These are phyloP conservation scores for Gnathonemus echidnorhynchus DNA, from an alignment of 2,113 vertebrate genomes.

Conservation along the genomic window DNA sequence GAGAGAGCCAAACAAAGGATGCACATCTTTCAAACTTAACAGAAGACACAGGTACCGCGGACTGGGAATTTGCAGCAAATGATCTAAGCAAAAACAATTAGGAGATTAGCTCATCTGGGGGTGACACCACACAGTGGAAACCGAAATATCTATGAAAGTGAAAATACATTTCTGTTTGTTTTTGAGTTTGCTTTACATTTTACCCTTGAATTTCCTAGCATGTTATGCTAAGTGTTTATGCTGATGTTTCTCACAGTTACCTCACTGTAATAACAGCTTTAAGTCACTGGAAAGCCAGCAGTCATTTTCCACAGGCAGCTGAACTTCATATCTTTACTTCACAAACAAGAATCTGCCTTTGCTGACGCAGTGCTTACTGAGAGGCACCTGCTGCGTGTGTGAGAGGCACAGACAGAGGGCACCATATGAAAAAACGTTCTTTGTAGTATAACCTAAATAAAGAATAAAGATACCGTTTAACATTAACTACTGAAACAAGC, in stretches of 20 bases:
- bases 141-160: not conserved
- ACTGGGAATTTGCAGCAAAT: not conserved
- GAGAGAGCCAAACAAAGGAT: not conserved
- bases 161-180: not conserved
- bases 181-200: not conserved
- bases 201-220: not conserved
- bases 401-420: not conserved
- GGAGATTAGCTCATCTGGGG: not conserved
- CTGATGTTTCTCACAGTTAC: not conserved
- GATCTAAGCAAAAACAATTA: not conserved
- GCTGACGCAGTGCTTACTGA: not conserved
- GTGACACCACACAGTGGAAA: not conserved
- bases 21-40: not conserved
- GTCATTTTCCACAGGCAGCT: not conserved
- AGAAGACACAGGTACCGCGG: not conserved
- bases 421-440: not conserved
- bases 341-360: not conserved
- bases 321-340: not conserved
- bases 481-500: not conserved
- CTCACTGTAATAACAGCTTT: not conserved
- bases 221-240: not conserved
- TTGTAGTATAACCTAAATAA: not conserved
- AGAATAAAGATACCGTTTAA: not conserved
- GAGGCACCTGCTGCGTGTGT: not conserved
- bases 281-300: not conserved